Percentiles rank a stretch among this genome's conserved stretches.
Conservation (phyloP, 1,140 invertebrate species). For the Aphelinus certus region DNA sequence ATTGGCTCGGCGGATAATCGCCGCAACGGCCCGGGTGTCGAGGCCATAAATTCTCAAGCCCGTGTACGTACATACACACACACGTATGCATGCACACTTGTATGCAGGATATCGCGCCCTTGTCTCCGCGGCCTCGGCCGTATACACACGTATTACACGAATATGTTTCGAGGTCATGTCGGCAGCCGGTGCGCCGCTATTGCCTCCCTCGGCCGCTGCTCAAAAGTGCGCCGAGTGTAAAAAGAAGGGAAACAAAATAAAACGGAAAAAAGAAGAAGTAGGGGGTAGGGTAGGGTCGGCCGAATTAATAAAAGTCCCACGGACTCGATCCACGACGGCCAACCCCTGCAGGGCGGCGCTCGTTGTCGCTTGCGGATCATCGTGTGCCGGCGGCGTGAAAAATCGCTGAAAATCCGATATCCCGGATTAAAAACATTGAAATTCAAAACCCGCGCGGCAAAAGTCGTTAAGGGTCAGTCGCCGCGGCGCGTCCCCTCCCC, state of each 20-base stretch:
- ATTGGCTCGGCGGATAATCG: background rate
- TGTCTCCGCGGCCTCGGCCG: no score
- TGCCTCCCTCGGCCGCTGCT: constrained; percentile 1
- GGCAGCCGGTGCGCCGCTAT: constrained; percentile 20
- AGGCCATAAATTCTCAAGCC: constrained; percentile 17
- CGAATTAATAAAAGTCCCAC: constrained; percentile 64
- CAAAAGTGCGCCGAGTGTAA: background rate
- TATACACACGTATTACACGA: constrained; percentile 1
- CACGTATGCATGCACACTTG: no score
- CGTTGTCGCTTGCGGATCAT: constrained; percentile 46
- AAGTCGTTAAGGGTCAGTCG: constrained; percentile 68
- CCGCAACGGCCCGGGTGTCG: background rate
- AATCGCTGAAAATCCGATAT: constrained; percentile 67
- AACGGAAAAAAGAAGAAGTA: constrained; percentile 13
- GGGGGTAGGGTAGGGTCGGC: no score
- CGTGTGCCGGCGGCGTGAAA: constrained; percentile 59
- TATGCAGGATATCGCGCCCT: no score
- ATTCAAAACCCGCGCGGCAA: constrained; percentile 64
- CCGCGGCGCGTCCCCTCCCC: constrained; percentile 42
- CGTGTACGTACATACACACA: background rate
- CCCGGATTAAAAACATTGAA: constrained; percentile 68
- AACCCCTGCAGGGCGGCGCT: constrained; percentile 37
- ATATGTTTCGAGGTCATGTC: constrained; percentile 49
- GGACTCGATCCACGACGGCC: constrained; percentile 39
- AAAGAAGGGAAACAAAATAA: background rate